Conservation (phyloP, 2,797 vertebrate species). For the Pseudochaenichthys georgianus region DNA sequence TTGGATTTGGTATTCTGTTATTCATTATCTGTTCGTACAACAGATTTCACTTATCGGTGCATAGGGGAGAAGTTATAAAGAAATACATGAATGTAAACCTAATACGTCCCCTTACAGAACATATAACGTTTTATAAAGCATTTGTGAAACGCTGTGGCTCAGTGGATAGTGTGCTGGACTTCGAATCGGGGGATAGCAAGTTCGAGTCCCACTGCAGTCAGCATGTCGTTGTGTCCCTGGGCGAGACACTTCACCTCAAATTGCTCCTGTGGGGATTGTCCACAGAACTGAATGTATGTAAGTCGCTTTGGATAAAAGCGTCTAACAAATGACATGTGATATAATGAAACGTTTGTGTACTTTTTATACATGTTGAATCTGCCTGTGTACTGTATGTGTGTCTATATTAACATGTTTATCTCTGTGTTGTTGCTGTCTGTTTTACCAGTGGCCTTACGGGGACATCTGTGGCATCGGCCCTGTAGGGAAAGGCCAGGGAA, state of each 20-base stretch:
- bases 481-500: slow-evolving; percentile 97
- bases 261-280: no score
- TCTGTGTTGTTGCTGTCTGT: slow-evolving; percentile 16
- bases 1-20: neutral
- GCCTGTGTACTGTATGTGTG: neutral
- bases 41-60: neutral
- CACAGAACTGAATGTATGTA: no score
- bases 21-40: neutral
- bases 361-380: neutral
- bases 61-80: neutral
- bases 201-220: no score
- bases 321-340: no score
- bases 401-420: neutral
- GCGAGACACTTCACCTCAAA: no score
- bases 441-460: slow-evolving; percentile 96
- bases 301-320: no score
- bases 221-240: no score
- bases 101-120: neutral
- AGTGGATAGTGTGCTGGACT: no score
- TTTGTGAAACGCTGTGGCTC: no score
- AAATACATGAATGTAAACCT: neutral
- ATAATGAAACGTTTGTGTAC: neutral
- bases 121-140: neutral
- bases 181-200: no score
- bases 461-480: slow-evolving; percentile 97